Percentiles rank a stretch among this genome's conserved stretches.
phyloP scores from a whole-genome alignment of 35 echinoderm and acorn worm genomes.

The Apostichopus californicus region DNA sequence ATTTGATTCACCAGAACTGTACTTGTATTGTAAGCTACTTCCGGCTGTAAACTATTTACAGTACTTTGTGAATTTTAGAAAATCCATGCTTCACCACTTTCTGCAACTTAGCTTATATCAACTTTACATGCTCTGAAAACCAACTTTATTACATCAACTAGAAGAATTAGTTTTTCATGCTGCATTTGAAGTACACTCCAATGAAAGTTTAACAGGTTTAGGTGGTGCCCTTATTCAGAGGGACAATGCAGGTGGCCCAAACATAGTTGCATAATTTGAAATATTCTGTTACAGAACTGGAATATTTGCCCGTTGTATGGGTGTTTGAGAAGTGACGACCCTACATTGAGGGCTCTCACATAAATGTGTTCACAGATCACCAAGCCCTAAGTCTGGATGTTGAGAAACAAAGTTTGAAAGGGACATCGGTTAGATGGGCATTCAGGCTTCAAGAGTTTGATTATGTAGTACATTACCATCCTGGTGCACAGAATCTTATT shows the following conservation, averaged over 20 bases:
- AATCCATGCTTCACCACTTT: no score
- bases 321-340: constrained; percentile 40
- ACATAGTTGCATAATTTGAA: constrained; percentile 10
- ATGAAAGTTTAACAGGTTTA: neutral
- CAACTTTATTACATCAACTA: no score
- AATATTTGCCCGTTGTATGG: neutral
- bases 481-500: neutral
- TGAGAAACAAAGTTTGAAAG: constrained; percentile 36
- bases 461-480: neutral
- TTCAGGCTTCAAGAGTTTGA: constrained; percentile 42
- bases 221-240: constrained; percentile 37
- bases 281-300: constrained; percentile 5
- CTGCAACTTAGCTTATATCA: no score
- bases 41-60: no score
- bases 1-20: no score
- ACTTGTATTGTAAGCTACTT: no score
- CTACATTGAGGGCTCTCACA: neutral
- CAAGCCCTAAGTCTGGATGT: constrained; percentile 4
- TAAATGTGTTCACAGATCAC: constrained; percentile 22
- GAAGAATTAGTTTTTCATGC: neutral
- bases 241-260: neutral
- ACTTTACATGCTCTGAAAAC: no score
- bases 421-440: constrained; percentile 22
- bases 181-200: constrained; percentile 10
- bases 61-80: no score